Evolutionary conservation across 2,113 vertebrate species (phyloP), one percentile per base, ranked within the genome.

Genomic region (Cranoglanis bouderius): DNA sequence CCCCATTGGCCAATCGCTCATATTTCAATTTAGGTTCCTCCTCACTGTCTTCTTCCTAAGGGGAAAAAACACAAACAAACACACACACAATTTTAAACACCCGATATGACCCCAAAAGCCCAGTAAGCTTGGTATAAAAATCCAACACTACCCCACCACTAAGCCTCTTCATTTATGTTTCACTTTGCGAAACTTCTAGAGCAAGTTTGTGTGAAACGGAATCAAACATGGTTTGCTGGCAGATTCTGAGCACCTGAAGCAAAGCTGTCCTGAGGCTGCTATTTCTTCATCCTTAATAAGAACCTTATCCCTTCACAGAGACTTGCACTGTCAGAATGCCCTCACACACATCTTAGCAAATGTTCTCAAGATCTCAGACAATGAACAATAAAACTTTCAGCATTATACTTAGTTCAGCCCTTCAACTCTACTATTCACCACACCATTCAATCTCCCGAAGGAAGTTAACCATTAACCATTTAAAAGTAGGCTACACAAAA

Each of bases 11-110:
- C 92, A 99, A 97, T 0, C 98, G 95, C 92, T 99, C 98, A 46
- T 99, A 99, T 93, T 99, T 99, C 89, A 99, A 94, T 90, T 99
- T 99, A 49, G 98, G 98, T 84, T 99, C 98, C 94, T 99, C 98
- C 95, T 99, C 98, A 8, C 97, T 99, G 89, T 99, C 98, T 93
- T 99, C 98, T 93, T 99, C 98, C 98, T 99, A 89, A 8, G 88
- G 55, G 86, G 93, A 72, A 91, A 80, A 91, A 75, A 14, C 43
- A 65, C 43, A 29, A 67, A 13, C 51, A 82, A n/a, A 72, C 32
- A 61, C 19, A 87, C 78, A 63, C 26, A 85, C 12, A 4, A 35
- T 24, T 35, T 65, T 38, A 46, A 6, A 18, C 14, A 63, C 59
- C 46, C 13, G 38, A 14, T 74, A 67, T 32, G 61, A 49, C 3